Conservation (phyloP, 1,140 invertebrate species). For the Prorops nasuta region DNA sequence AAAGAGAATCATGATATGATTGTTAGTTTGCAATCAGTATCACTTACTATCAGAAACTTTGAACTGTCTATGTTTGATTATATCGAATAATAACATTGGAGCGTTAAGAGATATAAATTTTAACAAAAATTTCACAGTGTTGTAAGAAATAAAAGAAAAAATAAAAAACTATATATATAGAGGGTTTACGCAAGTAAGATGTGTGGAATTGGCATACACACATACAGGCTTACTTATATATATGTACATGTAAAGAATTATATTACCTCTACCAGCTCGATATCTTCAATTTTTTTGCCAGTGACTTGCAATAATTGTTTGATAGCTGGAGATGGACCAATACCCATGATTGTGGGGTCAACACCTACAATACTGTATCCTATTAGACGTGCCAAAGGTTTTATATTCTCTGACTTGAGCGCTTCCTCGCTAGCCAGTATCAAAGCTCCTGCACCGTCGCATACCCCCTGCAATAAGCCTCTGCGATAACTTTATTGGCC, state of each 20-base stretch:
- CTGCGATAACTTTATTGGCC: slow-evolving; percentile 20
- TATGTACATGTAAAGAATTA: no score
- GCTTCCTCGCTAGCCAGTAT: slow-evolving; percentile 90
- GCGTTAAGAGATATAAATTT: no score
- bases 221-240: no score
- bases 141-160: background rate
- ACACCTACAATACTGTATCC: slow-evolving; percentile 78
- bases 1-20: no score
- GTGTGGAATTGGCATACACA: no score
- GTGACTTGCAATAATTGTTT: slow-evolving; percentile 72
- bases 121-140: background rate
- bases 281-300: slow-evolving; percentile 77
- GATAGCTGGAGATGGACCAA: slow-evolving; percentile 93
- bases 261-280: slow-evolving; percentile 89
- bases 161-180: background rate
- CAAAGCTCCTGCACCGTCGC: slow-evolving; percentile 91
- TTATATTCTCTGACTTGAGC: slow-evolving; percentile 76
- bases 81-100: no score
- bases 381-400: slow-evolving; percentile 73
- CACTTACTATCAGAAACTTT: no score
- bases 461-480: slow-evolving; percentile 88
- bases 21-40: no score
- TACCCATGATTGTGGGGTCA: slow-evolving; percentile 85
- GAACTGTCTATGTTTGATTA: no score
- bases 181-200: no score